These are phyloP conservation scores for Montipora efflorescens DNA, from an alignment of 64 coral and sea anemone species.

Conservation along the genomic window DNA sequence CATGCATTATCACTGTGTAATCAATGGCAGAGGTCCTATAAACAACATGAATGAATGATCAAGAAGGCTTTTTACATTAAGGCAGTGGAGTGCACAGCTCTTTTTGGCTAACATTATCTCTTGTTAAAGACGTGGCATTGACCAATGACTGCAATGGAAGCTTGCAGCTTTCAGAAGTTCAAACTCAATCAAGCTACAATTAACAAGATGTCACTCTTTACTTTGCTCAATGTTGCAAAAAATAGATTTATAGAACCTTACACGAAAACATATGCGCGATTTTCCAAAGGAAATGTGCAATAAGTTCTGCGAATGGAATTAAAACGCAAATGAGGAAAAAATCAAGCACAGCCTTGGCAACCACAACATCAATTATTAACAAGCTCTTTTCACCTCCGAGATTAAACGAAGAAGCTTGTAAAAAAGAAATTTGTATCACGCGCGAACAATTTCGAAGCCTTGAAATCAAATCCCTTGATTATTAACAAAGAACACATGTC, in stretches of 20 bases:
- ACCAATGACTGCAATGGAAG: too few species aligned
- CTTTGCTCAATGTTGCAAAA: background rate
- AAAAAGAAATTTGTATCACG: background rate
- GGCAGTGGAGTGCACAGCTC: background rate
- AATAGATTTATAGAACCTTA: background rate
- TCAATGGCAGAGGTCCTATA: background rate
- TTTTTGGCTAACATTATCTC: background rate
- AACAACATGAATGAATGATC: too few species aligned
- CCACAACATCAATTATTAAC: background rate
- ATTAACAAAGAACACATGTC: conserved; percentile 16
- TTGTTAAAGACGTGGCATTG: background rate
- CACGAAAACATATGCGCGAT: background rate
- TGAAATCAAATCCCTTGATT: background rate
- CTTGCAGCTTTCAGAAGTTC: background rate
- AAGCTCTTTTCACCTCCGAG: background rate
- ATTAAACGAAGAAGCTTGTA: background rate
- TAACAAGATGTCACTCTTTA: background rate
- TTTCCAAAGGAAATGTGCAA: background rate
- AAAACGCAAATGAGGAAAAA: conserved; percentile 12
- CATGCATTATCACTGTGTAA: background rate
- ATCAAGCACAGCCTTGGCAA: background rate
- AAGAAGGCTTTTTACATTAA: too few species aligned
- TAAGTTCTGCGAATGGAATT: background rate
- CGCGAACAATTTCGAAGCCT: background rate
- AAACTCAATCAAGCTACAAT: background rate